Base-by-base conservation (phyloP, 1,140 invertebrate genomes). In the Mizuhopecten yessoensis region DNA sequence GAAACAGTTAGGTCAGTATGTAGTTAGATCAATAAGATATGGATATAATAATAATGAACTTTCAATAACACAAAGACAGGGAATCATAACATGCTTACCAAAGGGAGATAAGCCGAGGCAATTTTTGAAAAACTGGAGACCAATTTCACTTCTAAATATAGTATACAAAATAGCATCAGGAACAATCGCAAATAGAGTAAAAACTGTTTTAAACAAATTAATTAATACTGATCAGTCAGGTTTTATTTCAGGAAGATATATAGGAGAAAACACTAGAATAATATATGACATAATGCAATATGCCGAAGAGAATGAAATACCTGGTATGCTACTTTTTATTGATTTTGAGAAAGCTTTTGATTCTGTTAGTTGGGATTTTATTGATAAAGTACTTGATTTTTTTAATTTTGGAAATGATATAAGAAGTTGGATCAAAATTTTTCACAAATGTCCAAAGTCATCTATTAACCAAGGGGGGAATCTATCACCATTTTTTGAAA, bases 101-200 rank as follows among this genome's bases (percentile, higher is more conserved):
- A 93, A 94, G 87, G 91, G 92, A 34, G 86, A 87, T 17, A 91
- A 92, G n/a, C 49, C 89, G 15, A 34, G 90, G n/a, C 39, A 91
- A 34, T 57, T 88, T n/a, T 13, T 92, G 5, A 91, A 92, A 39
- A 92, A 92, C 34, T 93, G 91, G 91, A 20, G 92, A 23, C 92
- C 90, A 20, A 93, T 39, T 39, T 39, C 36, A 7, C 13, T 39
- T 7, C 36, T 39, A 39, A 39, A 39, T 39, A 39, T 39, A 34
- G 10, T 86, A 33, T 92, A 89, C 23, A 86, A 34, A 10, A 3
- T 92, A 20, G 17, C 89, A 33, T 91, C 88, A 20, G 34, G n/a
- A 36, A 33, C 3, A 34, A 75, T 86, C 23, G 75, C 90, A 13
- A 89, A 86, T 86, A 17, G 75, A 45, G 34, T 91, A 23, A 89